phyloP scores from a whole-genome alignment of 1,140 invertebrate species.

The Bombus waltoni region DNA sequence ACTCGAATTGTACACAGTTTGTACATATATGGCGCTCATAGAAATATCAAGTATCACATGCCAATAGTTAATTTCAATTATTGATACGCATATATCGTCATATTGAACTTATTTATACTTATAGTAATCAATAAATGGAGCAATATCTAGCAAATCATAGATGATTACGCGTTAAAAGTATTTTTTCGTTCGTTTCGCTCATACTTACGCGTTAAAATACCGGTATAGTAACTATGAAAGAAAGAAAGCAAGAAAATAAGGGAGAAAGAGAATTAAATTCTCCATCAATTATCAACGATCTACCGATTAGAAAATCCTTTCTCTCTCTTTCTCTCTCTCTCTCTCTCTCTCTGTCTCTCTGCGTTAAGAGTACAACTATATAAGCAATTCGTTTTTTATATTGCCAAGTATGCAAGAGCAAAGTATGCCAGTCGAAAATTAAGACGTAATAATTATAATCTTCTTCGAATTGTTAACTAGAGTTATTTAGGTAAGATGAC shows the following conservation, averaged over 20 bases:
- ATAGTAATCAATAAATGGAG: conserved; percentile 51
- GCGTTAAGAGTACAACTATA: conserved; percentile 31
- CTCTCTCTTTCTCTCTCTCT: not conserved
- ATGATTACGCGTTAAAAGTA: conserved; percentile 37
- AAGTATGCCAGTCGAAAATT: conserved; percentile 31
- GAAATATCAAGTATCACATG: conserved; percentile 7
- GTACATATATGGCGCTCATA: conserved; percentile 22
- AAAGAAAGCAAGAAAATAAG: not conserved
- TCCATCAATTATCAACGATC: not conserved
- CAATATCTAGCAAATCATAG: conserved; percentile 58
- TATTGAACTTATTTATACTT: conserved; percentile 41
- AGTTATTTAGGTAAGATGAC: conserved; percentile 52
- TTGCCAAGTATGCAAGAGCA: conserved; percentile 18
- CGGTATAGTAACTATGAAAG: not conserved
- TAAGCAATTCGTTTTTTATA: conserved; percentile 50
- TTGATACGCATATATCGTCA: not conserved
- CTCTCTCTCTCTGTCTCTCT: not conserved
- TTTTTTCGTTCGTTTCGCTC: conserved; percentile 4
- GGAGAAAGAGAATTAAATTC: not conserved
- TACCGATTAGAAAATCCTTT: conserved; percentile 2
- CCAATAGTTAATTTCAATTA: conserved; percentile 5
- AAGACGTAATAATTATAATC: conserved; percentile 47
- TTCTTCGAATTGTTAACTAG: conserved; percentile 43
- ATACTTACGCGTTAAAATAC: not conserved
- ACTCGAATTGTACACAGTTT: conserved; percentile 3